Evolutionary conservation across 1,140 invertebrate species (phyloP).

Genomic region (Macrotrachela quadricornifera): DNA sequence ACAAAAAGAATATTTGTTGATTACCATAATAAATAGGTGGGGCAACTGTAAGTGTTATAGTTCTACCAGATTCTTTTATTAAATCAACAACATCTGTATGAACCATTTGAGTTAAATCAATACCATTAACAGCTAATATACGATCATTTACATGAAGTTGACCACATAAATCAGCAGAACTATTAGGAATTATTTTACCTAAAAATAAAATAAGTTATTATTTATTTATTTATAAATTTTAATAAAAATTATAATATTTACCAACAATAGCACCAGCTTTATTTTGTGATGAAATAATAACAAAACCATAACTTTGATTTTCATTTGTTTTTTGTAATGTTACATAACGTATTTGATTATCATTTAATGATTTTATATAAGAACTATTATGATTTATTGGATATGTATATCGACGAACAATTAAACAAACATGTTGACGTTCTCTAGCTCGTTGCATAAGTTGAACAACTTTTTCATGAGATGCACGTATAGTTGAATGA

Average conservation of each 20-base stretch:
- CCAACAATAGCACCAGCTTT: constrained; percentile 78
- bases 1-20: too few species aligned
- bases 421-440: constrained; percentile 42
- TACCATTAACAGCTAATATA: constrained; percentile 81
- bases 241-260: constrained; percentile 24
- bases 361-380: too few species aligned
- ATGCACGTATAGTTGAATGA: constrained; percentile 53
- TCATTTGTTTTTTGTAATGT: constrained; percentile 33
- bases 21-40: constrained; percentile 27
- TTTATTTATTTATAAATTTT: too few species aligned
- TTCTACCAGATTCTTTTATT: constrained; percentile 68
- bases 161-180: constrained; percentile 74
- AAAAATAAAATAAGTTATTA: constrained; percentile 4
- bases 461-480: constrained; percentile 68
- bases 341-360: too few species aligned
- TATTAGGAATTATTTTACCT: constrained; percentile 77
- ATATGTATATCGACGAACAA: constrained; percentile 17
- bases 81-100: constrained; percentile 85
- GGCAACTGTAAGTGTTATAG: constrained; percentile 67
- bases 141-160: constrained; percentile 74
- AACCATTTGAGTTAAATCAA: constrained; percentile 66
- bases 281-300: constrained; percentile 86
- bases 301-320: constrained; percentile 91
- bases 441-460: constrained; percentile 59
- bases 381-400: too few species aligned